These are phyloP conservation scores for Cheilosia pagana DNA, from an alignment of 2,888 invertebrate species.

Conservation along the genomic window DNA sequence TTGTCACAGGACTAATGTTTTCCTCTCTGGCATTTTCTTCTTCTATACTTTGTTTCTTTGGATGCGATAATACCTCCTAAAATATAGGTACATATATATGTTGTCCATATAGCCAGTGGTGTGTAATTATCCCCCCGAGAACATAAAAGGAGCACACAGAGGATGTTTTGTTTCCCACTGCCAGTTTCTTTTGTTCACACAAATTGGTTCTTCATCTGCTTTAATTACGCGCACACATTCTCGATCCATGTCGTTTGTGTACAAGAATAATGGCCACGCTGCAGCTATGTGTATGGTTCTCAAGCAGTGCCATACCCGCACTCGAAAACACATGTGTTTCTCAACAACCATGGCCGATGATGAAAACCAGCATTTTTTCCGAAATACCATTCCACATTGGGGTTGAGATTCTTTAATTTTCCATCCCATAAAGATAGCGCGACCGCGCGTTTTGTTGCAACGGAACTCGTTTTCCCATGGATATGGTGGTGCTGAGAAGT, in stretches of 20 bases:
- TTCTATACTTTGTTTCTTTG: slow-evolving; percentile 7
- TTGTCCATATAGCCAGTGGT: slow-evolving; percentile 25
- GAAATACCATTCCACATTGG: slow-evolving; percentile 33
- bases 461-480: slow-evolving; percentile 27
- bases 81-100: slow-evolving; percentile 10
- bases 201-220: slow-evolving; percentile 66
- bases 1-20: slow-evolving; percentile 65
- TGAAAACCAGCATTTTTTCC: slow-evolving; percentile 46
- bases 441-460: slow-evolving; percentile 15
- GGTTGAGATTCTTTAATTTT: slow-evolving; percentile 37
- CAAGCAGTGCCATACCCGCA: slow-evolving; percentile 54
- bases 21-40: slow-evolving; percentile 15
- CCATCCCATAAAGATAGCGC: slow-evolving; percentile 9
- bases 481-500: slow-evolving; percentile 20
- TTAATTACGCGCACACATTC: slow-evolving; percentile 68
- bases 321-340: slow-evolving; percentile 47
- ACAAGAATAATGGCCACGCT: not conserved
- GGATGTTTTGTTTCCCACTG: slow-evolving; percentile 37
- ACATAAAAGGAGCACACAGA: slow-evolving; percentile 45
- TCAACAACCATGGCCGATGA: not conserved
- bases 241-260: slow-evolving; percentile 16
- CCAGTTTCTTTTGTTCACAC: slow-evolving; percentile 35
- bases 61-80: slow-evolving; percentile 39
- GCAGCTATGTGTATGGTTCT: slow-evolving; percentile 28
- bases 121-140: slow-evolving; percentile 56